Base-by-base conservation (phyloP, 2,888 invertebrate genomes). In the Drosophila cracens region DNA sequence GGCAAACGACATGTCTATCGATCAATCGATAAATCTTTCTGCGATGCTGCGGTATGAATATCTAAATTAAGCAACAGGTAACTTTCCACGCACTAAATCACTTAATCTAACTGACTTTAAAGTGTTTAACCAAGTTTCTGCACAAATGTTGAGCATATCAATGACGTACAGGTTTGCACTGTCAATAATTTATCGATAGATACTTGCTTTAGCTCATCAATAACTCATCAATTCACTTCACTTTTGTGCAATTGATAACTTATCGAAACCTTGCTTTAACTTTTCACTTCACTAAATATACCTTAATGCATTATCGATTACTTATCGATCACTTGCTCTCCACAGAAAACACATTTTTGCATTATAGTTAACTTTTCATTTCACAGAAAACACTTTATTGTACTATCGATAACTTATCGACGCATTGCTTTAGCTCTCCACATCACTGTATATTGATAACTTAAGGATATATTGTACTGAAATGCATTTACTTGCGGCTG, bases 11-110 rank as follows among this genome's bases (percentile, higher is more conserved):
- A 60, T 34, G 21, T 16, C 51, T 21, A 62, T 62, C 62, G 74
- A 69, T 69, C 13, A 52, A 70, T 61, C 66, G 57, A 70, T 74
- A 38, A 52, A 43, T 53, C 46, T 16, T 46, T 25, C 2, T 53
- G 16, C 34, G 29, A 6, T 7, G 27, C 4, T 27, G 10, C 10
- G 8, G 18, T 34, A 11, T 27, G 11, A 11, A 46, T n/a, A 18
- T 29, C 27, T 29, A 51, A 51, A n/a, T 16, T 29, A 18, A 59
- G 18, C 21, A 49, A 58, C 61, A 49, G 73, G 67, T 13, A 25
- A 10, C 31, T 29, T 21, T 33, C 21, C 5, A n/a, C 2, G 11
- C 4, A n/a, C 0, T 3, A 36, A 31, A 53, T 6, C 18, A 13
- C 29, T 1, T n/a, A 16, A 49, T 27, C 25, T 8, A 7, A 16